Evolutionary conservation across 2,888 invertebrate genomes (phyloP), one percentile per base, ranked within the genome.

Genomic region (Uloborus plumipes): DNA sequence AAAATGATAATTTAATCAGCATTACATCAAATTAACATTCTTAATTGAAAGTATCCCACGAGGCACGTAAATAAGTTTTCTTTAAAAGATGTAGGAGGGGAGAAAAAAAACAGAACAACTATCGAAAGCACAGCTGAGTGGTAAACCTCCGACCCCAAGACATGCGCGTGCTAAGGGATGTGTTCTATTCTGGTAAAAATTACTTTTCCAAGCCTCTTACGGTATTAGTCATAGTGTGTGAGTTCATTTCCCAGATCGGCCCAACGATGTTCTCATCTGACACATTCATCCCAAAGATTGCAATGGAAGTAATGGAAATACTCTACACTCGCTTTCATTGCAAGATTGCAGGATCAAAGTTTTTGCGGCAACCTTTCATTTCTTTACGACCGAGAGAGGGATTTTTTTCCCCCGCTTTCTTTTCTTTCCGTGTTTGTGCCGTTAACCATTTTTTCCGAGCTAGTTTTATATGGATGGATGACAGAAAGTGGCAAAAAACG

Each of bases 261-360:
- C 16, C 20, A 69, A 31, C 59, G 69, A 69, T 80, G 50, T 67
- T 67, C 55, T 80, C 73, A 16, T 69, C 59, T 18, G 31, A 47
- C 22, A 53, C 53, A 62, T 73, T 16, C 61, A 50, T 67, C 79
- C 53, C 62, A 69, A 67, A 69, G 73, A 50, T 73, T 72, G 61
- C 67, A 73, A 67, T 73, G 73, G 67, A 67, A 66, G 69, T 80
- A 80, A 73, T 80, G 79, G 79, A 79, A 72, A 67, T 55, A 72
- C 49, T 49, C 70, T 51, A 22, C 65, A 31, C 20, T 39, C 49
- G 49, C 59, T 64, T 49, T 64, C 47, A 49, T 39, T 47, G 47
- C n/a, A 18, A 62, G 39, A 39, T 39, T 39, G 39, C 39, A 62
- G 39, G 61, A 62, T 31, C 61, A 62, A 62, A 26, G 26, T 62